These are phyloP conservation scores for Oscheius myriophilus DNA, from an alignment of 2,888 invertebrate species.

Conservation along the genomic window DNA sequence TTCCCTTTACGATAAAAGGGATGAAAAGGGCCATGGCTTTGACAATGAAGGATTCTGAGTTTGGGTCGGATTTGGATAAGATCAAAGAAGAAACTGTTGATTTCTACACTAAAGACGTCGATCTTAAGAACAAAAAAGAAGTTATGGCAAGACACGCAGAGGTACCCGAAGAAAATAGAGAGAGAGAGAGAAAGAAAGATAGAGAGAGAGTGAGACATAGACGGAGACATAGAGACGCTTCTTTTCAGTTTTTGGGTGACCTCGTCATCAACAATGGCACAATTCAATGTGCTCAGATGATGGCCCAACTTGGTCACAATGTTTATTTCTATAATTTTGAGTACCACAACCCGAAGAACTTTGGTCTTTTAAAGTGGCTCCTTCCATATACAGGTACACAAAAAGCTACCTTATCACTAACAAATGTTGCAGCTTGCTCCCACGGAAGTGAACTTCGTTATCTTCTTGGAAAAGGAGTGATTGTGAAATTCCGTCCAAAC, in stretches of 20 bases:
- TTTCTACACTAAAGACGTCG: slow-evolving; percentile 43
- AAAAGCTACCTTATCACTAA: neutral
- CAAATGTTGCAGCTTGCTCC: slow-evolving; percentile 36
- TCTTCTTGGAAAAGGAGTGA: slow-evolving; percentile 54
- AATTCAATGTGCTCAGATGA: slow-evolving; percentile 35
- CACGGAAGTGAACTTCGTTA: slow-evolving; percentile 56
- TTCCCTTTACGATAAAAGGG: slow-evolving; percentile 33
- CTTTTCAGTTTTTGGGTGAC: slow-evolving; percentile 48
- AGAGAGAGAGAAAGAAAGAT: no score
- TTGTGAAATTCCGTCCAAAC: slow-evolving; percentile 54
- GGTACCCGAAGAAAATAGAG: slow-evolving; percentile 23
- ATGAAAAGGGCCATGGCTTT: slow-evolving; percentile 34
- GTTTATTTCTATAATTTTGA: slow-evolving; percentile 62
- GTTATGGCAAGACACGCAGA: slow-evolving; percentile 34
- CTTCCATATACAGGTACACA: slow-evolving; percentile 47
- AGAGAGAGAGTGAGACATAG: no score
- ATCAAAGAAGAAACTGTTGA: slow-evolving; percentile 32
- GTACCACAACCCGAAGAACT: slow-evolving; percentile 46
- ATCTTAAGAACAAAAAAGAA: slow-evolving; percentile 40
- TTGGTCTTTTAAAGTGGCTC: slow-evolving; percentile 48
- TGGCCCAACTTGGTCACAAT: slow-evolving; percentile 37
- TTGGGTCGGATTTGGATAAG: slow-evolving; percentile 33
- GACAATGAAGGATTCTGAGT: slow-evolving; percentile 41
- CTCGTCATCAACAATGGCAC: slow-evolving; percentile 43
- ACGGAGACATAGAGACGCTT: no score